phyloP scores from a whole-genome alignment of 2,113 vertebrate species.

The Gymnarchus niloticus region DNA sequence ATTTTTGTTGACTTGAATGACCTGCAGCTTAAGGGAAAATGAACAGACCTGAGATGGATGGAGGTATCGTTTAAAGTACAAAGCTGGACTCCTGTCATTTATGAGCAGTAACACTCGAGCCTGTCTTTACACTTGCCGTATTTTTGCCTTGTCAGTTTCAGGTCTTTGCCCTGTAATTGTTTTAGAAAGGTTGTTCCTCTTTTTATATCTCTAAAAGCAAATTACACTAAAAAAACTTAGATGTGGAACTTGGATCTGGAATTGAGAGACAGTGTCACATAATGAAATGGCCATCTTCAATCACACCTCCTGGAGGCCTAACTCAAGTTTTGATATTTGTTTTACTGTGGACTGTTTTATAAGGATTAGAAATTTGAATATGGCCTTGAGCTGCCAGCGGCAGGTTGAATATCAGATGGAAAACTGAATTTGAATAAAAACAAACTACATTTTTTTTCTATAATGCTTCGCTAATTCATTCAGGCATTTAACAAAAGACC shows the following conservation, averaged over 20 bases:
- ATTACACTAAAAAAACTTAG: not conserved
- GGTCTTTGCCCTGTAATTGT: not conserved
- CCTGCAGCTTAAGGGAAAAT: no score
- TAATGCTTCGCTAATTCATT: not conserved
- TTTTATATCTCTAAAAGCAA: conserved; percentile 5
- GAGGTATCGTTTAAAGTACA: no score
- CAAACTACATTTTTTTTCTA: not conserved
- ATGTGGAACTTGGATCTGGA: not conserved
- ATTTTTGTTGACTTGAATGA: not conserved
- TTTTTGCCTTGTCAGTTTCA: not conserved
- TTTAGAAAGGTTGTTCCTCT: not conserved
- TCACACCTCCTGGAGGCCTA: not conserved
- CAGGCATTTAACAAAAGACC: not conserved
- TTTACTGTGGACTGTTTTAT: not conserved
- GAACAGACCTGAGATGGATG: no score
- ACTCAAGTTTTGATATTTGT: not conserved
- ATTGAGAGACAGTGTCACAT: not conserved
- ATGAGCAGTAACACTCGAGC: not conserved
- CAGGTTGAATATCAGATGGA: not conserved
- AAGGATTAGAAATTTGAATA: not conserved
- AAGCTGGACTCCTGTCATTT: not conserved
- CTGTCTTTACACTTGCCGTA: not conserved
- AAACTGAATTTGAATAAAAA: not conserved
- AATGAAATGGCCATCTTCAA: not conserved
- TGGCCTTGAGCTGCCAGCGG: not conserved